Base-by-base conservation (phyloP, 2,113 vertebrate species). In the Xiphophorus hellerii region DNA sequence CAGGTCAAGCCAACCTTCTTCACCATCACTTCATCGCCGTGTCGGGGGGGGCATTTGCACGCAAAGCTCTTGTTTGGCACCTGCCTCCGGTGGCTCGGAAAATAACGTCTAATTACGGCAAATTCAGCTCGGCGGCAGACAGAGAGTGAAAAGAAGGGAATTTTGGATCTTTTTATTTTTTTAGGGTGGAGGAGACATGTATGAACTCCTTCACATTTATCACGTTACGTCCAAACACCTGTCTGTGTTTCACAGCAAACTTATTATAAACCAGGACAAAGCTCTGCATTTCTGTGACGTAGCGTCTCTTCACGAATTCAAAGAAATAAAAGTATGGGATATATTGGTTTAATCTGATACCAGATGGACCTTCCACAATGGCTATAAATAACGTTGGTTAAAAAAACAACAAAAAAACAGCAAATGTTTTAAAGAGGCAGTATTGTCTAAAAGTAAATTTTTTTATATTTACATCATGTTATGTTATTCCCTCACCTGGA, bases 1-100 rank as follows among this genome's bases (percentile, higher is more conserved):
- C 77, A 62, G 83, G 66, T 75, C 71, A 64, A 54, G 66, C 17
- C 39, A 61, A 54, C 74, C 83, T 62, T 42, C 72, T 72, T 65
- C 65, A 71, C 29, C 51, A 66, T 77, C 74, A 30, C 61, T 69
- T 62, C 64, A 37, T 69, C 69, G 60, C 69, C 1, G 28, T 33
- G 28, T 28, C 1, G 73, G 82, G 58, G 44, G 28, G 28, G 66
- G 62, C 70, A 72, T 76, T 87, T 80, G 48, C 74, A 54, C 63
- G 15, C 39, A 7, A 37, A 65, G 61, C 48, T 22, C 62, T 51
- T 76, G 54, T 73, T 76, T 70, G 67, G 35, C 7, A 39, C n/a
- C 62, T 60, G 22, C 54, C 82, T 58, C 33, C 71, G 33, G 30
- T 15, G 72, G 74, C 73, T 74, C 5, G 5, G 48, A 74, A 69